A percentile compares a stretch with the other conserved stretches of the same genome.
phyloP scores from a whole-genome alignment of 2,797 vertebrate genomes.

The Loris lydekkerianus region DNA sequence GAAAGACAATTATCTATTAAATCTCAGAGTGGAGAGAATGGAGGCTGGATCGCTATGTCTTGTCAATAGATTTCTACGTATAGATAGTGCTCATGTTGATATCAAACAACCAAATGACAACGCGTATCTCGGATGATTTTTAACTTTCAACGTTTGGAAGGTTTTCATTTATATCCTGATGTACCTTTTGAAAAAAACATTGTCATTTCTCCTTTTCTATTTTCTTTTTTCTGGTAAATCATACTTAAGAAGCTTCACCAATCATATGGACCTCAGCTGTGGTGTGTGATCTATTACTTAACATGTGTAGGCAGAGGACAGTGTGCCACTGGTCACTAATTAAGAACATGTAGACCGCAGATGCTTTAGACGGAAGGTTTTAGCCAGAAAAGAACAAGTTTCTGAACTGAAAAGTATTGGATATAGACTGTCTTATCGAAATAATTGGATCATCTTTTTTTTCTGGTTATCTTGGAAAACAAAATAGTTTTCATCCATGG shows the following conservation, averaged over 20 bases:
- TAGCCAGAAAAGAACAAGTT: not conserved
- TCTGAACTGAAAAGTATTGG: not conserved
- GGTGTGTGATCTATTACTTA: not conserved
- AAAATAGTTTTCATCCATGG: constrained; percentile 36
- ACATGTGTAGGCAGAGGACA: not conserved
- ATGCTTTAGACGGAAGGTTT: not conserved
- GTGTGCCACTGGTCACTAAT: not conserved
- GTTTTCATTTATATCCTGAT: constrained; percentile 4
- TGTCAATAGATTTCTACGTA: no score
- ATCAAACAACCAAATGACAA: not conserved
- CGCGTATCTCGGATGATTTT: constrained; percentile 20
- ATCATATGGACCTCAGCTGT: not conserved
- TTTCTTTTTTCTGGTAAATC: not conserved
- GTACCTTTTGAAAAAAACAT: constrained; percentile 25
- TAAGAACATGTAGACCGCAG: not conserved
- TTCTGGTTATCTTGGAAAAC: not conserved
- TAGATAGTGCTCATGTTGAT: not conserved
- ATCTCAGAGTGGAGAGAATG: not conserved
- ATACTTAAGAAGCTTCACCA: not conserved
- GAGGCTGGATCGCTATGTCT: not conserved
- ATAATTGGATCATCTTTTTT: constrained; percentile 17
- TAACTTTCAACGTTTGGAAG: constrained; percentile 21
- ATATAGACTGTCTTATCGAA: constrained; percentile 19
- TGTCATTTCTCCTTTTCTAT: not conserved
- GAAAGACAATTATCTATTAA: not conserved